Base-by-base conservation (phyloP, 2,113 vertebrate species). In the Leucopternis melanops region DNA sequence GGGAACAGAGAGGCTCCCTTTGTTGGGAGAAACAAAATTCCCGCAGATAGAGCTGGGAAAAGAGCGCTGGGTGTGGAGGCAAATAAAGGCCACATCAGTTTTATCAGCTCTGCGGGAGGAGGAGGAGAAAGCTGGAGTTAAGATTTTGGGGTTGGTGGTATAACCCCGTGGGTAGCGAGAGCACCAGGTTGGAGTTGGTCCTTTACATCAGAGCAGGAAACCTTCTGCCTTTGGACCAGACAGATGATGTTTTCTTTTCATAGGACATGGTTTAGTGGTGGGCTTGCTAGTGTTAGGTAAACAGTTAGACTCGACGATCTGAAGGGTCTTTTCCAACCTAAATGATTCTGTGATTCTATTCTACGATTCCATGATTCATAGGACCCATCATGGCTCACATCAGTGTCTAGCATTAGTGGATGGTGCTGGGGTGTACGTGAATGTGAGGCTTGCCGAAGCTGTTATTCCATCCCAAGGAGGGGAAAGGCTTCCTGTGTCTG, bases 361-460 rank as follows among this genome's bases (percentile, higher is more conserved):
- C 55, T 27, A 2, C 10, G 20, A 10, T 34, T 58, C 70, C 1
- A 1, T 27, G 27, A 7, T 65, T 57, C 5, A 3, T 5, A 19
- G 38, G 17, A 72, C 17, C 32, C 36, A 4, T 4, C 44, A 10
- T 0, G 7, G 54, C 80, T 65, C 20, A 10, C 0, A 0, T 21
- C 52, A 31, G 11, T 11, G 3, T 40, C 34, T n/a, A 16, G 3
- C 21, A 10, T 27, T 32, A 67, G 50, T 3, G 62, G 31, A 19
- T 22, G 47, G 31, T 44, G 4, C 62, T 16, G 82, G 44, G 34
- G 5, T 50, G 25, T 40, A 21, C 0, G 5, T 45, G 66, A 36
- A 44, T 0, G 3, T 44, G 31, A 62, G 29, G 10, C 32, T 75
- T 86, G 42, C 62, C 38, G 55, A 90, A 81, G 40, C 34, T 54